Percentiles rank a stretch among this genome's conserved stretches.
These are phyloP conservation scores for Clistopyga incitator DNA, from an alignment of 2,888 invertebrate genomes.

Conservation along the genomic window DNA sequence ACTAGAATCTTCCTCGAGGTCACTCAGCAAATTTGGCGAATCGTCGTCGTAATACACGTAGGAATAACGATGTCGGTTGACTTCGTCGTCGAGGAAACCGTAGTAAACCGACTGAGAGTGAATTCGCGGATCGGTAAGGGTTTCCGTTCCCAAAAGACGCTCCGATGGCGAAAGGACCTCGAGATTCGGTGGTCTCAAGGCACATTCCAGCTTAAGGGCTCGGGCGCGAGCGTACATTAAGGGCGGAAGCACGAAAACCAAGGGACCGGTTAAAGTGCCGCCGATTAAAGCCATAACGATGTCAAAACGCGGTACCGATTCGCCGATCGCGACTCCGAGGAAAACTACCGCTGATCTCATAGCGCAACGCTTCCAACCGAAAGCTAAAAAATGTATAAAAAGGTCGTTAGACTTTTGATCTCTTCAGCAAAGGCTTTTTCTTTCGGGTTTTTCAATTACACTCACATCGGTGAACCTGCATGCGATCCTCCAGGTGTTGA, in stretches of 20 bases:
- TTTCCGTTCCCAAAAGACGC: constrained; percentile 65
- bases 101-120: constrained; percentile 78
- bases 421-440: not conserved
- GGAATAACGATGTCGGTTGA: constrained; percentile 73
- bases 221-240: constrained; percentile 91
- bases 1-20: constrained; percentile 64
- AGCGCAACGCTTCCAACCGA: constrained; percentile 90
- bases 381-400: constrained; percentile 86
- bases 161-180: constrained; percentile 73
- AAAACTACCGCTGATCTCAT: constrained; percentile 89
- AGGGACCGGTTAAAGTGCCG: constrained; percentile 92
- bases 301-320: constrained; percentile 94
- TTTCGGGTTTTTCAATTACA: constrained; percentile 41
- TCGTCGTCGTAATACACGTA: constrained; percentile 79
- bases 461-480: constrained; percentile 90
- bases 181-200: constrained; percentile 60
- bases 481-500: constrained; percentile 92
- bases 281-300: constrained; percentile 94
- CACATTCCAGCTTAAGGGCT: constrained; percentile 81
- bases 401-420: constrained; percentile 40
- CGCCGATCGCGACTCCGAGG: constrained; percentile 91
- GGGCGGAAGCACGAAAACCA: constrained; percentile 94
- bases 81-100: constrained; percentile 69
- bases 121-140: constrained; percentile 72
- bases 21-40: constrained; percentile 60